phyloP scores from a whole-genome alignment of 1,140 invertebrate genomes.

The Diploscapter pachys region DNA sequence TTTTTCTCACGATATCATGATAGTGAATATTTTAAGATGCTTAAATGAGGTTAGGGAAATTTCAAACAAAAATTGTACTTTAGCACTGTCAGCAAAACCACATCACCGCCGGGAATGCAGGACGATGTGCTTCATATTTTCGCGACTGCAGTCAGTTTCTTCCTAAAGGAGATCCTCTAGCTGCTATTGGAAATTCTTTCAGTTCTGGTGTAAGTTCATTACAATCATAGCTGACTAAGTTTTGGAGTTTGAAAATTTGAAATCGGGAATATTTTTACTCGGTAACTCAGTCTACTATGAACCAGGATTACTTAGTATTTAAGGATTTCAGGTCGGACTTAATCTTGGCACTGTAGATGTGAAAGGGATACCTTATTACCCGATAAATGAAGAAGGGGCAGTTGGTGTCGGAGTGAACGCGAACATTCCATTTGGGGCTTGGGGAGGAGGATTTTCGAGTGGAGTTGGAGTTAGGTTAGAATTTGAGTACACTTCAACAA shows the following conservation, averaged over 20 bases:
- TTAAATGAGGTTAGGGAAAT: too few species aligned
- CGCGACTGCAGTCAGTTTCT: slow-evolving; percentile 43
- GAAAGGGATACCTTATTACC: slow-evolving; percentile 47
- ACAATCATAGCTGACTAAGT: not conserved
- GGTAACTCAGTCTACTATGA: not conserved
- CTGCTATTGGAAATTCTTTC: slow-evolving; percentile 37
- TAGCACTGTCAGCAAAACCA: slow-evolving; percentile 40
- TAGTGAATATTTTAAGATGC: too few species aligned
- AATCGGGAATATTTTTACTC: not conserved
- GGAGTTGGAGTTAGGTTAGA: slow-evolving; percentile 42
- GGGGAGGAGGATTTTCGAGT: slow-evolving; percentile 42
- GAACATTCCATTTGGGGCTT: slow-evolving; percentile 37
- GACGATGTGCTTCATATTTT: slow-evolving; percentile 45
- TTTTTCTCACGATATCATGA: too few species aligned
- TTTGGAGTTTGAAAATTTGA: not conserved
- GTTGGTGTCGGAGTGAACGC: slow-evolving; percentile 38
- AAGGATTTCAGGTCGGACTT: slow-evolving; percentile 30
- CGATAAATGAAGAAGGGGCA: slow-evolving; percentile 45
- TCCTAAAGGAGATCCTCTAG: slow-evolving; percentile 36
- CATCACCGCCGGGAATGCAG: slow-evolving; percentile 31
- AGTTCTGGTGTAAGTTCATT: slow-evolving; percentile 34
- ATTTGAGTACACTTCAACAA: not conserved
- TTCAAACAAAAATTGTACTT: not conserved
- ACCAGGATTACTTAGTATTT: not conserved
- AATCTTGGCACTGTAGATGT: slow-evolving; percentile 36